phyloP scores from a whole-genome alignment of 2,797 vertebrate species.

The Dendrocincla tyrannina region DNA sequence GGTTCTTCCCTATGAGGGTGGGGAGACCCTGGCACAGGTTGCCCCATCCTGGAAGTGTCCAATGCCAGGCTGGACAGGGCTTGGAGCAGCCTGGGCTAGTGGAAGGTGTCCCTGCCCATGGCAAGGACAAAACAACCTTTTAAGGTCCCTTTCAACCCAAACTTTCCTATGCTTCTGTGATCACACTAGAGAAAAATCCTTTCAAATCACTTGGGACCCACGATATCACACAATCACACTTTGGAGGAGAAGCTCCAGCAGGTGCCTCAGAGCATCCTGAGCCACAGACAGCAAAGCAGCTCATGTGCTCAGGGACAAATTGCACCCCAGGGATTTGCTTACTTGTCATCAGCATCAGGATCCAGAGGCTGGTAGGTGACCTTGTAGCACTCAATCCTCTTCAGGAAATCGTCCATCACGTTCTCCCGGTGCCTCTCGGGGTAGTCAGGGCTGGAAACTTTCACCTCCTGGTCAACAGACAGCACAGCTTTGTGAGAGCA shows the following conservation, averaged over 20 bases:
- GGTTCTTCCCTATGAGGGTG: not conserved
- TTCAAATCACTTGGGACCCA: not conserved
- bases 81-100: not conserved
- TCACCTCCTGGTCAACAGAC: constrained; percentile 86
- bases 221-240: not conserved
- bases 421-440: constrained; percentile 92
- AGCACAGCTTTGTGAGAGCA: not conserved
- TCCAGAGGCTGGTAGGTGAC: constrained; percentile 94
- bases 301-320: not conserved
- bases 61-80: accelerated
- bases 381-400: constrained; percentile 97
- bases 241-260: not conserved
- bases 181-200: not conserved
- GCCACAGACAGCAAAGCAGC: not conserved
- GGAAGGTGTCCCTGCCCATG: not conserved
- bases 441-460: constrained; percentile 97
- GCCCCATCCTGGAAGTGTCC: not conserved
- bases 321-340: constrained; percentile 45
- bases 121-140: not conserved
- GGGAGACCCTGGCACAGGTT: not conserved
- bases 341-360: constrained; percentile 93
- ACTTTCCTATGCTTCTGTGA: not conserved
- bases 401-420: constrained; percentile 97
- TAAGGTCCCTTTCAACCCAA: not conserved
- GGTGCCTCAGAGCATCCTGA: not conserved